Evolutionary conservation across 2,797 vertebrate genomes (phyloP).

Genomic region (Myotis findleyi): DNA sequence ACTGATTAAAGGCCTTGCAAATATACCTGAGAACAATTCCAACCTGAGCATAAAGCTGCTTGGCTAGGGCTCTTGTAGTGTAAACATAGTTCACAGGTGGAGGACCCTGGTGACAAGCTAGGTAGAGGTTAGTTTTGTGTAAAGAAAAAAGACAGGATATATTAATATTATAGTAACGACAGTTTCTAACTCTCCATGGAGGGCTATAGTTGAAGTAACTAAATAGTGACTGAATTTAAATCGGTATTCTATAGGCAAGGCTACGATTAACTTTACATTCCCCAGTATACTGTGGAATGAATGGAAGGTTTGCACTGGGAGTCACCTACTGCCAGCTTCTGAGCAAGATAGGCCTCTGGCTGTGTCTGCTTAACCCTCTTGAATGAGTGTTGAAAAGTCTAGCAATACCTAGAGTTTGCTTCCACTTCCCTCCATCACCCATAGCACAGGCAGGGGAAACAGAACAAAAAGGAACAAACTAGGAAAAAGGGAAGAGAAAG

Average conservation of each 20-base stretch:
- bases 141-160: neutral
- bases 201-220: neutral
- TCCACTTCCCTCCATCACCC: too few species aligned
- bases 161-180: neutral
- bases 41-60: neutral
- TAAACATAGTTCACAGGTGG: neutral
- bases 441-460: neutral
- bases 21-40: constrained; percentile 60
- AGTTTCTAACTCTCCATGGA: neutral
- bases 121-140: neutral
- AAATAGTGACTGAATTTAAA: neutral
- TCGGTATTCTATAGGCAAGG: neutral
- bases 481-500: neutral
- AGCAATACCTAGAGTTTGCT: neutral
- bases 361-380: neutral
- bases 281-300: neutral
- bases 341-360: neutral
- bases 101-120: neutral
- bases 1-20: constrained; percentile 3
- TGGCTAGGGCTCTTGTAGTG: neutral
- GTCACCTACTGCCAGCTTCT: neutral
- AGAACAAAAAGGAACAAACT: neutral
- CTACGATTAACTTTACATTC: too few species aligned
- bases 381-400: neutral
- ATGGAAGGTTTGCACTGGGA: neutral